A percentile compares a stretch with the other conserved stretches of the same genome.
Conservation (phyloP, 2,888 invertebrate species). For the Craniophora ligustri region DNA sequence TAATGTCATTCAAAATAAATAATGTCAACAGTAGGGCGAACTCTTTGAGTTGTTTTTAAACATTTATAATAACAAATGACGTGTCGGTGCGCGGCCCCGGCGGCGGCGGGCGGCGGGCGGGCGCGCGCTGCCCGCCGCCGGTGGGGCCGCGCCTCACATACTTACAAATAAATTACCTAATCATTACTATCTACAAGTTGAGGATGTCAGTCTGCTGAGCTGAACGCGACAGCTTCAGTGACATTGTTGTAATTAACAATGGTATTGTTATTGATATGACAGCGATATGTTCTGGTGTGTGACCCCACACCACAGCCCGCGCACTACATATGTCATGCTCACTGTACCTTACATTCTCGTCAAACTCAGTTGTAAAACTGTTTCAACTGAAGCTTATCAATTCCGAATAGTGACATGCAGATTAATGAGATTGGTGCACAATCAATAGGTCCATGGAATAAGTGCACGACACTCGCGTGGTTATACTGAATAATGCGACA, state of each 20-base stretch:
- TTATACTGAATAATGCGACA: too few relatives aligned
- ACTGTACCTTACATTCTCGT: slow-evolving; percentile 19
- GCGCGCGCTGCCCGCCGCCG: too few relatives aligned
- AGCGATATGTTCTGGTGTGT: slow-evolving; percentile 26
- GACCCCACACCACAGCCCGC: slow-evolving; percentile 1
- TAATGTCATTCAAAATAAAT: slow-evolving; percentile 86
- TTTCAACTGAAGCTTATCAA: too few relatives aligned
- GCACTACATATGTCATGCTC: not conserved
- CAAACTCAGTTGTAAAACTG: slow-evolving; percentile 8
- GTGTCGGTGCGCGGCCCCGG: slow-evolving; percentile 47
- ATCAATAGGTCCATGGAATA: too few relatives aligned
- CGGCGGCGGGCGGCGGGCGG: not conserved
- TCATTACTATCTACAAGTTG: slow-evolving; percentile 70
- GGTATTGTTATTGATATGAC: slow-evolving; percentile 16
- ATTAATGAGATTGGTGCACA: too few relatives aligned
- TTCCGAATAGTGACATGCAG: too few relatives aligned
- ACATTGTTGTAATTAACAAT: not conserved
- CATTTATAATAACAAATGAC: slow-evolving; percentile 82
- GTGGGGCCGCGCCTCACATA: slow-evolving; percentile 28
- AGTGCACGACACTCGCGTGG: too few relatives aligned
- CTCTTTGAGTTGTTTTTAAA: slow-evolving; percentile 84
- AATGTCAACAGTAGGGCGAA: slow-evolving; percentile 86
- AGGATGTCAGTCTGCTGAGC: slow-evolving; percentile 71
- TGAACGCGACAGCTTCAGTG: slow-evolving; percentile 34
- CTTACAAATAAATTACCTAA: slow-evolving; percentile 73